Conservation (phyloP, 2,113 vertebrate species). For the Rhinoderma darwinii region DNA sequence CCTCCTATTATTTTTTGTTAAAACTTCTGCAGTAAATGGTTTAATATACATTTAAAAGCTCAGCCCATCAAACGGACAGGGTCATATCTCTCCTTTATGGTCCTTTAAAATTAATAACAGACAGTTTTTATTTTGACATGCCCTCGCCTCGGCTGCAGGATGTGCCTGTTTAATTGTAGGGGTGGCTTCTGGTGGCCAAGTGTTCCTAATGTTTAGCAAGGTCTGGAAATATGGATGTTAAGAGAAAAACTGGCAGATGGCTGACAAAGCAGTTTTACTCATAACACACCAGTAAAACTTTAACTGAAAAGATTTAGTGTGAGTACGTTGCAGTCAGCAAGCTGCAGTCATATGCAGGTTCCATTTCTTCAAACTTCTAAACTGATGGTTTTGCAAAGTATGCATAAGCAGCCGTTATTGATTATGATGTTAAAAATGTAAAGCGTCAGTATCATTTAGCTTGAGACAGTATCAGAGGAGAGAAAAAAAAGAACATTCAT, state of each 20-base stretch:
- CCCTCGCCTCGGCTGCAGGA: slow-evolving; percentile 72
- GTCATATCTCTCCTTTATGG: slow-evolving; percentile 85
- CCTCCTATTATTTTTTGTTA: background rate
- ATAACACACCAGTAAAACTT: slow-evolving; percentile 99
- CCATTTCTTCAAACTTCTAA: slow-evolving; percentile 89
- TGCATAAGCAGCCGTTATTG: slow-evolving; percentile 99
- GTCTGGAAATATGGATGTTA: slow-evolving; percentile 97
- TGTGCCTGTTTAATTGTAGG: slow-evolving; percentile 83
- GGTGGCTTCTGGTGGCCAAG: slow-evolving; percentile 86
- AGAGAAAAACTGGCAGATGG: slow-evolving; percentile 99
- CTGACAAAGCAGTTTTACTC: slow-evolving; percentile 99
- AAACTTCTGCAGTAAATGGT: slow-evolving; percentile 72
- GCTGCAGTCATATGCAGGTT: slow-evolving; percentile 94
- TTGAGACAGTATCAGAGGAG: slow-evolving; percentile 90
- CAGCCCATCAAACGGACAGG: slow-evolving; percentile 83
- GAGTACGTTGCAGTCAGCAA: slow-evolving; percentile 93
- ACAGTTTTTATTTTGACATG: slow-evolving; percentile 75
- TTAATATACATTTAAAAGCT: slow-evolving; percentile 80
- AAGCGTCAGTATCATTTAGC: slow-evolving; percentile 97
- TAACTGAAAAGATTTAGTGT: slow-evolving; percentile 98
- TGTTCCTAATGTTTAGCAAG: slow-evolving; percentile 87
- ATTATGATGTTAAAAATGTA: slow-evolving; percentile 98
- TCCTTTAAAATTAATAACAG: slow-evolving; percentile 82
- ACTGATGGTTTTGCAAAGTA: slow-evolving; percentile 97
- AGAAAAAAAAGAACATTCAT: slow-evolving; percentile 80